phyloP scores from a whole-genome alignment of 2,888 invertebrate genomes.

The Daptonema setosum region DNA sequence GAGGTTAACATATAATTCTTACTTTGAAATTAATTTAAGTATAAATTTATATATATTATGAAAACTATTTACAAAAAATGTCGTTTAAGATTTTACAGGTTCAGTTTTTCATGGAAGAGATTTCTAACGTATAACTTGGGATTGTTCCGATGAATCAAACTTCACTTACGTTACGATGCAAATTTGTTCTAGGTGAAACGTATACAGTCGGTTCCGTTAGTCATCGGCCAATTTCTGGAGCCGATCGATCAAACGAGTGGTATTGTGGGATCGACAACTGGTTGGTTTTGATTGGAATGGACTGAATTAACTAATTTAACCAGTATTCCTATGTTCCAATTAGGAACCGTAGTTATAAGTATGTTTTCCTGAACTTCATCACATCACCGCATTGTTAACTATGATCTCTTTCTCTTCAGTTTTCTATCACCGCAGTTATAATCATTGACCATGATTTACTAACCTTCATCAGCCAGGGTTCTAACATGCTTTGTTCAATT shows the following conservation, averaged over 20 bases:
- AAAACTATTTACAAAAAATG: too few relatives aligned
- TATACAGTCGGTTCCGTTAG: slow-evolving; percentile 92
- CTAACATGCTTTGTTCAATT: too few relatives aligned
- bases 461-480: too few relatives aligned
- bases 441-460: too few relatives aligned
- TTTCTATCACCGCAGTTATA: too few relatives aligned
- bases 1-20: slow-evolving; percentile 28
- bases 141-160: neutral
- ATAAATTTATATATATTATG: neutral
- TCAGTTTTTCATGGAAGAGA: slow-evolving; percentile 38
- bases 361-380: too few relatives aligned
- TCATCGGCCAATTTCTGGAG: slow-evolving; percentile 95
- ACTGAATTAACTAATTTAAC: neutral
- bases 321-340: too few relatives aligned
- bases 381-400: too few relatives aligned
- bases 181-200: slow-evolving; percentile 52
- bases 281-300: slow-evolving; percentile 20
- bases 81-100: too few relatives aligned
- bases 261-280: slow-evolving; percentile 90
- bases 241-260: slow-evolving; percentile 98
- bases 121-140: too few relatives aligned
- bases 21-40: neutral
- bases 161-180: neutral
- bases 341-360: too few relatives aligned
- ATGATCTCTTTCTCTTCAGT: too few relatives aligned